These are phyloP conservation scores for Patella ulyssiponensis DNA, from an alignment of 2,888 invertebrate genomes.

Conservation along the genomic window DNA sequence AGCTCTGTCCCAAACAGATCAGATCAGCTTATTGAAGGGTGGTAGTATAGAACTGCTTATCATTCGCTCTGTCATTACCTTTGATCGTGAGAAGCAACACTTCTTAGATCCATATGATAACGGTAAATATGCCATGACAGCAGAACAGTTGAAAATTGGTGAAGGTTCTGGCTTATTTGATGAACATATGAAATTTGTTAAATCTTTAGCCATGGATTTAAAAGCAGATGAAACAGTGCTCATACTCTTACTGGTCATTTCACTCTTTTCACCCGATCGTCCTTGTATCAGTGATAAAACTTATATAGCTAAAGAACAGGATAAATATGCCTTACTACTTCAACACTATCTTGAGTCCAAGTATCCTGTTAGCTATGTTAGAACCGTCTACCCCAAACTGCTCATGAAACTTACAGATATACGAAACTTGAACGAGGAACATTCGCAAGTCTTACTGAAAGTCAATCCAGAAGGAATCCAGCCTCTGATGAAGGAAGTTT, in stretches of 20 bases:
- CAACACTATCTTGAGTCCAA: constrained; percentile 69
- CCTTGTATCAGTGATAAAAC: constrained; percentile 77
- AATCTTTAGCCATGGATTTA: constrained; percentile 83
- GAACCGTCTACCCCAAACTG: constrained; percentile 74
- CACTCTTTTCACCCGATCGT: constrained; percentile 90
- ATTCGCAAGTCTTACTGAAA: constrained; percentile 92
- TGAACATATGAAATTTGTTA: constrained; percentile 72
- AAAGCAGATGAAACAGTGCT: constrained; percentile 91
- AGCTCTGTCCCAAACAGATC: constrained; percentile 95
- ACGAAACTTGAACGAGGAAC: constrained; percentile 90
- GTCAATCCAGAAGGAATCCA: constrained; percentile 94
- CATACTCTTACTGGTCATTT: constrained; percentile 91
- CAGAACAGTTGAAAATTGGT: constrained; percentile 91
- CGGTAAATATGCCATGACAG: constrained; percentile 81
- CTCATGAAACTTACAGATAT: constrained; percentile 94
- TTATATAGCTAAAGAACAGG: constrained; percentile 69
- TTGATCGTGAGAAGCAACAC: constrained; percentile 89
- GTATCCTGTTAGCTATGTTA: constrained; percentile 60
- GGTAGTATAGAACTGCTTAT: constrained; percentile 98
- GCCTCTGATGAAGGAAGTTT: constrained; percentile 94
- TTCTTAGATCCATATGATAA: constrained; percentile 80
- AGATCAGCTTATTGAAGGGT: constrained; percentile 90
- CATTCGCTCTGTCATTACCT: constrained; percentile 91
- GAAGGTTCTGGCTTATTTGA: constrained; percentile 68
- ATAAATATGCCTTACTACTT: constrained; percentile 69